Conservation (phyloP, 1,140 invertebrate species). For the Drosophila bipectinata region DNA sequence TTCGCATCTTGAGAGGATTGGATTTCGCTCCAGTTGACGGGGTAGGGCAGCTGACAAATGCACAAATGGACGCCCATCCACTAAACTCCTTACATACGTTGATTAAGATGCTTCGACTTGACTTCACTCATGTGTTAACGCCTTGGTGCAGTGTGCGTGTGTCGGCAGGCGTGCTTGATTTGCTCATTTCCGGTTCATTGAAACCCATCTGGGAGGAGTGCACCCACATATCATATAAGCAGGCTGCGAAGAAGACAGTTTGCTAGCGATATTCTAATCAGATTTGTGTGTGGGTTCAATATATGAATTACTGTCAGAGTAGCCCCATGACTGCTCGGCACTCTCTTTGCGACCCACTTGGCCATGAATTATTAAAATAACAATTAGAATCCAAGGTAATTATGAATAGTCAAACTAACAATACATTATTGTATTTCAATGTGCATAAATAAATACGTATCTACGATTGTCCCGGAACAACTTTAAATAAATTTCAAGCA, state of each 20-base stretch:
- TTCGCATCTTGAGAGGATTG: constrained; percentile 39
- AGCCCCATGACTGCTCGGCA: constrained; percentile 13
- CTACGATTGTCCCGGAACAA: background rate
- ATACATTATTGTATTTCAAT: background rate
- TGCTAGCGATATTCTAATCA: constrained; percentile 69
- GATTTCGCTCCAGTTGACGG: constrained; percentile 29
- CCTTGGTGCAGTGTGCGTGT: constrained; percentile 14
- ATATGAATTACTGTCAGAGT: constrained; percentile 42
- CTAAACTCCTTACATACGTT: constrained; percentile 12
- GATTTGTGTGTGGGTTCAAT: constrained; percentile 63
- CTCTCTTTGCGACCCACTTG: constrained; percentile 10
- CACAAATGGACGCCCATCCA: constrained; percentile 9
- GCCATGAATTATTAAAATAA: constrained; percentile 62
- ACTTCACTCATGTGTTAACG: constrained; percentile 73
- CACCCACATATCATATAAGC: background rate
- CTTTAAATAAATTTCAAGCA: background rate
- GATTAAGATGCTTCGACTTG: constrained; percentile 72
- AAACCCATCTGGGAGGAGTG: constrained; percentile 31
- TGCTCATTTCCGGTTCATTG: constrained; percentile 75
- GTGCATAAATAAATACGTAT: background rate
- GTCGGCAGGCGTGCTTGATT: constrained; percentile 60
- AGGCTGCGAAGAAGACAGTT: constrained; percentile 9
- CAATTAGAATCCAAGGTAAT: constrained; percentile 63
- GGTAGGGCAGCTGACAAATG: constrained; percentile 57
- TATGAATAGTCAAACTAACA: constrained; percentile 26